Evolutionary conservation across 2,888 invertebrate species (phyloP).

Genomic region (Tetramorium bicarinatum): DNA sequence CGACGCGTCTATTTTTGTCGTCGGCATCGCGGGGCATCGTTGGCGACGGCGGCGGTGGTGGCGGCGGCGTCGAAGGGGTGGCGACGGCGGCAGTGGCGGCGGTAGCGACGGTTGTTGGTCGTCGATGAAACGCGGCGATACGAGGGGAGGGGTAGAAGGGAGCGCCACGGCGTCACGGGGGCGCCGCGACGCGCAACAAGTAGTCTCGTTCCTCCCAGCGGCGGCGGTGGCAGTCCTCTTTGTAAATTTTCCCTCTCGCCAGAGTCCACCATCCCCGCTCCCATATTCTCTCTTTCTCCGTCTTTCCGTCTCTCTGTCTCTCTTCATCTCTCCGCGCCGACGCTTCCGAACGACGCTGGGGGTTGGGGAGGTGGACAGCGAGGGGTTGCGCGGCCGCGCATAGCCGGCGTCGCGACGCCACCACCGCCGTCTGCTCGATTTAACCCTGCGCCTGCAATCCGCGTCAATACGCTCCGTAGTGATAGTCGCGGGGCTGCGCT

Average conservation of each 20-base stretch:
- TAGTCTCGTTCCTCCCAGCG: constrained; percentile 78
- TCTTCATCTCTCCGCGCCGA: constrained; percentile 51
- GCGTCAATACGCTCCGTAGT: constrained; percentile 74
- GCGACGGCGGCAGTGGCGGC: constrained; percentile 55
- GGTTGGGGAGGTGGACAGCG: constrained; percentile 7
- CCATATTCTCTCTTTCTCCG: constrained; percentile 19
- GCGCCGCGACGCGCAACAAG: constrained; percentile 83
- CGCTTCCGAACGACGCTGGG: constrained; percentile 21
- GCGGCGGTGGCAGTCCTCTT: constrained; percentile 61
- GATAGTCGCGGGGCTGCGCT: constrained; percentile 70
- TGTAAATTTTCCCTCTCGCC: constrained; percentile 78
- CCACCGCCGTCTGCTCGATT: constrained; percentile 83
- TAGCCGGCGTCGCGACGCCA: constrained; percentile 81
- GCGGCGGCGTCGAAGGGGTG: constrained; percentile 55
- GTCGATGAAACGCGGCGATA: constrained; percentile 54
- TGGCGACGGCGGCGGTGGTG: constrained; percentile 57
- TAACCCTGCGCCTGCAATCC: constrained; percentile 78
- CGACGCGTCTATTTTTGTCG: constrained; percentile 82
- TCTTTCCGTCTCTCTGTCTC: constrained; percentile 42
- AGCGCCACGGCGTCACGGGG: constrained; percentile 73
- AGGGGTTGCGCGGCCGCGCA: constrained; percentile 68
- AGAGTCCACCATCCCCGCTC: constrained; percentile 53
- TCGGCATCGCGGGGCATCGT: constrained; percentile 64
- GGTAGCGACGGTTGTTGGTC: constrained; percentile 41
- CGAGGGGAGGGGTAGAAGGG: constrained; percentile 30